phyloP scores from a whole-genome alignment of 2,797 vertebrate genomes.

The Bradypus variegatus region DNA sequence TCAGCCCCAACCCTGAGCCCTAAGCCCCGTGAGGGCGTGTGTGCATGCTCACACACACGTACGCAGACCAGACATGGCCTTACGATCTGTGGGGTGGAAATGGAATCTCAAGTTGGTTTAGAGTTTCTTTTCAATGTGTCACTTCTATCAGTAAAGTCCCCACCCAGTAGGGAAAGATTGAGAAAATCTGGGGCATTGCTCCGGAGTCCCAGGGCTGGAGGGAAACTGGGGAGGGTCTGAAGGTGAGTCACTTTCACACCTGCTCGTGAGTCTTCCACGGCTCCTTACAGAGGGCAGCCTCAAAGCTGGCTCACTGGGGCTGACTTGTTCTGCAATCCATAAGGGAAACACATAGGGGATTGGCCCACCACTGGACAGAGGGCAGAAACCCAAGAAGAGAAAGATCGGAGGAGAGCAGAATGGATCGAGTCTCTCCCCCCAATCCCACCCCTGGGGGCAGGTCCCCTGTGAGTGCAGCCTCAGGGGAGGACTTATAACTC shows the following conservation, averaged over 20 bases:
- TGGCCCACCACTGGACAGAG: not conserved
- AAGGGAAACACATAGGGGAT: not conserved
- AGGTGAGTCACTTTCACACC: constrained; percentile 47
- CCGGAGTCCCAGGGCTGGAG: not conserved
- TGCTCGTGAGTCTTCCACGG: not conserved
- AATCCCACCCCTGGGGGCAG: no score
- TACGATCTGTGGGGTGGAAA: not conserved
- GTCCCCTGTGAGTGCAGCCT: not conserved
- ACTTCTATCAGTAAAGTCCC: constrained; percentile 35
- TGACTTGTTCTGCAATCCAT: not conserved
- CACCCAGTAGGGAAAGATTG: constrained; percentile 7
- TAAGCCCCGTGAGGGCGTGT: not conserved
- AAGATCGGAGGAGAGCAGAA: not conserved
- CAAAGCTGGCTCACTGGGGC: not conserved
- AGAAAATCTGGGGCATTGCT: not conserved
- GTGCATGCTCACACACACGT: fast-evolving
- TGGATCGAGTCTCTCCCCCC: not conserved
- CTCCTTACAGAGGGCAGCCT: not conserved
- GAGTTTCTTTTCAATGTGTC: constrained; percentile 14
- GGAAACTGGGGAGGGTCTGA: not conserved
- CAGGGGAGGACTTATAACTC: not conserved
- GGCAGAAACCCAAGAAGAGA: not conserved
- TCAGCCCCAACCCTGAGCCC: not conserved
- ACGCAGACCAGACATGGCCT: not conserved
- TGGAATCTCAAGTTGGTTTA: not conserved